A percentile compares a stretch with the other conserved stretches of the same genome.
These are phyloP conservation scores for Chymomyza costata DNA, from an alignment of 1,140 invertebrate genomes.

Conservation along the genomic window DNA sequence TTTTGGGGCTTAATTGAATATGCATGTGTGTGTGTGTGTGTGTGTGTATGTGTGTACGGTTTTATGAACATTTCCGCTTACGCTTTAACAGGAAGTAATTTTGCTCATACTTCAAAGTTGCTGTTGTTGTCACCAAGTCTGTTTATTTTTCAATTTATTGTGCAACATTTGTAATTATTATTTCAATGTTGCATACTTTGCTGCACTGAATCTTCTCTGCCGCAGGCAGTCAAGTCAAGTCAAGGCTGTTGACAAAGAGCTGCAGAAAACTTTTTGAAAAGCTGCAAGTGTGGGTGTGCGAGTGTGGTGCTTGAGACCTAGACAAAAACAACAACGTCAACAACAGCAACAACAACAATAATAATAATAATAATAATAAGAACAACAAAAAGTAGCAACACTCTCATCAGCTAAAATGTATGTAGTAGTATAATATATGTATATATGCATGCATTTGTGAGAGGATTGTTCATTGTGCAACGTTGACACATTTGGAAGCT, in stretches of 20 bases:
- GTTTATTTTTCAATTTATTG: conserved; percentile 72
- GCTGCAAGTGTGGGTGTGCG: conserved; percentile 3
- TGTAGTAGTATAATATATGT: not conserved
- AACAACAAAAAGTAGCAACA: conserved; percentile 40
- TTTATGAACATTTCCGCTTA: conserved; percentile 69
- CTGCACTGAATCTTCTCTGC: conserved; percentile 14
- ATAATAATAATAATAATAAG: conserved; percentile 1
- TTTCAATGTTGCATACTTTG: conserved; percentile 54
- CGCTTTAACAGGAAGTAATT: conserved; percentile 69
- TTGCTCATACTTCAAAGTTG: conserved; percentile 35
- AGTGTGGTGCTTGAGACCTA: not conserved
- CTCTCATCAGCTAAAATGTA: not conserved
- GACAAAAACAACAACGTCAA: not conserved
- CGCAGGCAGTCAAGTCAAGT: not conserved
- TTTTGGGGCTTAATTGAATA: no score
- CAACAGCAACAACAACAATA: not conserved
- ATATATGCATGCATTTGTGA: conserved; percentile 23
- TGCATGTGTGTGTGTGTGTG: conserved; percentile 26
- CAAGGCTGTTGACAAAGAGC: conserved; percentile 33
- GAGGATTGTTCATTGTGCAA: conserved; percentile 14
- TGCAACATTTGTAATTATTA: conserved; percentile 74
- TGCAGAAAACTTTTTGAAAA: conserved; percentile 23
- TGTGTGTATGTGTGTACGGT: conserved; percentile 47
- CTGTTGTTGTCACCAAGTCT: conserved; percentile 38
- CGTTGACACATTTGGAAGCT: conserved; percentile 16